Evolutionary conservation across 30 jellyfish, hydroid and myxozoan species (phyloP), one percentile per base, ranked within the genome.

Genomic region (Nemopilema nomurai): DNA sequence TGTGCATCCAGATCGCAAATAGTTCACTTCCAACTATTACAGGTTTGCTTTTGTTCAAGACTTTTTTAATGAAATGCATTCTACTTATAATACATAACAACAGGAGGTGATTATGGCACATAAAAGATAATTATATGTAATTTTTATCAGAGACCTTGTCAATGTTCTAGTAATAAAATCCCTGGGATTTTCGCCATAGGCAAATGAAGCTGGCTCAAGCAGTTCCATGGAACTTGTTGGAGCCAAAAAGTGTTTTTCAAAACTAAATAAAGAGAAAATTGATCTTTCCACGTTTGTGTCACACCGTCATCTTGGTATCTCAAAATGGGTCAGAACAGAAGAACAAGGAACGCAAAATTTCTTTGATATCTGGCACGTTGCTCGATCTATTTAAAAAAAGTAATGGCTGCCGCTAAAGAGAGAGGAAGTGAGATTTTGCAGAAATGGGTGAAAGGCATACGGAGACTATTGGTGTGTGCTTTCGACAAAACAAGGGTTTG

Each of bases 311-410:
- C 49, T 22, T 21, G 63, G 66, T 27, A 80, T 80, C 21, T 18
- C 88, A 32, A 80, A 80, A 52, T 67, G 71, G 72, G 23, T 80
- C 41, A 26, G 90, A 64, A 83, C 27, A 19, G 29, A 67, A 31
- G 72, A 80, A 52, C 30, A 87, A 21, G 90, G 71, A 24, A 66
- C 71, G 53, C 50, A 51, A 28, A 87, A 78, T 62, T 75, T 30
- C 41, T 78, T 51, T 76, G 83, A 76, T 32, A 79, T 79, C 0
- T 84, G 89, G 69, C 64, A 51, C 31, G 64, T 53, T 53, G 87
- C 73, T 57, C 33, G 71, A 80, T 23, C 87, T 25, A 57, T n/a
- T 0, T 26, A 18, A 68, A 53, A 62, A 80, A 80, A 80, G 70
- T 80, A 24, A 63, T n/a, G 8, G 29, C 27, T 19, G 72, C 72